phyloP scores from a whole-genome alignment of 2,888 invertebrate genomes.

The Phlogophora meticulosa region DNA sequence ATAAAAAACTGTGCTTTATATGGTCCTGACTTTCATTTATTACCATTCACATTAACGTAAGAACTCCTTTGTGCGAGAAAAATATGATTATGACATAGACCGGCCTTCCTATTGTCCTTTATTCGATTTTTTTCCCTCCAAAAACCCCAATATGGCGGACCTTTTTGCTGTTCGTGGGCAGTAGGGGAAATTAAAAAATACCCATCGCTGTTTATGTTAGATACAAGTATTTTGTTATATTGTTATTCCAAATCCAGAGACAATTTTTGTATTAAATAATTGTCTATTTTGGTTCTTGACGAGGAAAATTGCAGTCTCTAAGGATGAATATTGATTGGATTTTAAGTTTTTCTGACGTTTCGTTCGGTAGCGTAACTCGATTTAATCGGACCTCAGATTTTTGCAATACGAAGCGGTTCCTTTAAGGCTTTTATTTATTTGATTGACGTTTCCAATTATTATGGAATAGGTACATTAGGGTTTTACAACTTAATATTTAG shows the following conservation, averaged over 20 bases:
- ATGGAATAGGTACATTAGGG: not conserved
- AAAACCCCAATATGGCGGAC: slow-evolving; percentile 82
- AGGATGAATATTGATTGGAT: slow-evolving; percentile 49
- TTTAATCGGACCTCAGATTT: slow-evolving; percentile 38
- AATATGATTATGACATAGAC: slow-evolving; percentile 89
- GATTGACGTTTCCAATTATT: slow-evolving; percentile 50
- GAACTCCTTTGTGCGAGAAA: slow-evolving; percentile 87
- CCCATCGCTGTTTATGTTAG: slow-evolving; percentile 45
- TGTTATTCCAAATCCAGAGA: not conserved
- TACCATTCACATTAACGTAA: slow-evolving; percentile 87
- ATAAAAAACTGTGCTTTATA: slow-evolving; percentile 72
- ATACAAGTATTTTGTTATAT: slow-evolving; percentile 51
- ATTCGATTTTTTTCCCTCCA: slow-evolving; percentile 82
- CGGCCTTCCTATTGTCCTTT: slow-evolving; percentile 87
- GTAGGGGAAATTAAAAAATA: slow-evolving; percentile 75
- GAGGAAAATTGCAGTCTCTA: slow-evolving; percentile 34
- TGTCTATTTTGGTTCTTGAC: slow-evolving; percentile 8
- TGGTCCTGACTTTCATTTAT: slow-evolving; percentile 86
- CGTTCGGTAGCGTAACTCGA: slow-evolving; percentile 34
- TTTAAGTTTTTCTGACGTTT: slow-evolving; percentile 33
- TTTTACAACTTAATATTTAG: not conserved
- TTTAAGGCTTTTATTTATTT: slow-evolving; percentile 25
- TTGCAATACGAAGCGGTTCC: slow-evolving; percentile 23
- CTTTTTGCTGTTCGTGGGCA: slow-evolving; percentile 72
- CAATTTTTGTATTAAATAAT: slow-evolving; percentile 6